Percentiles rank a stretch among this genome's conserved stretches.
These are phyloP conservation scores for Diacarnus erythraeanus DNA, from an alignment of 37 sponge, comb jelly and placozoan genomes.

Conservation along the genomic window DNA sequence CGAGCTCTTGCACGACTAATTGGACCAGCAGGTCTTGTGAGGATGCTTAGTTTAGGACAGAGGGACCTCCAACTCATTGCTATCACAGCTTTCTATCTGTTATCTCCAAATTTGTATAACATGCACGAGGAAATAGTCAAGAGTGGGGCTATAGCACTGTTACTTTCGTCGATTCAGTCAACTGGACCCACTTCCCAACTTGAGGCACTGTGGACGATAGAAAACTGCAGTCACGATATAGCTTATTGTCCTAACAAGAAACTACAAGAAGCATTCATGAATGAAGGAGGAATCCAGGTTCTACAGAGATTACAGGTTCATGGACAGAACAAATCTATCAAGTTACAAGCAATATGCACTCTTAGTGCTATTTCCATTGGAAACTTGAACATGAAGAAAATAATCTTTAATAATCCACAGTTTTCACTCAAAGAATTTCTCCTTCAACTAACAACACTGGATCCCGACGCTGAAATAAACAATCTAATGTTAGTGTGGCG, in stretches of 20 bases:
- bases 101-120: slow-evolving; percentile 21
- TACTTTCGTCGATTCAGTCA: slow-evolving; percentile 4
- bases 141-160: slow-evolving; percentile 4
- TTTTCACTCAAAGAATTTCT: slow-evolving; percentile 15
- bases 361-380: slow-evolving; percentile 22
- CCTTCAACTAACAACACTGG: background rate
- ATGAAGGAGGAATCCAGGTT: slow-evolving; percentile 7
- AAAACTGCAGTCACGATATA: slow-evolving; percentile 19
- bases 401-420: background rate
- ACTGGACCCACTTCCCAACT: background rate
- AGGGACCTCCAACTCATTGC: slow-evolving; percentile 8
- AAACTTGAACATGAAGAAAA: background rate
- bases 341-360: slow-evolving; percentile 17
- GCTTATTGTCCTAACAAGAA: slow-evolving; percentile 20
- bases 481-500: background rate
- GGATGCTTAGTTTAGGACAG: slow-evolving; percentile 3
- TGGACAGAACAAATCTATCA: background rate
- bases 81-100: slow-evolving; percentile 3
- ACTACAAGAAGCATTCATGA: slow-evolving; percentile 2
- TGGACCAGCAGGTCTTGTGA: slow-evolving; percentile 16
- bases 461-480: background rate
- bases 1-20: slow-evolving; percentile 26
- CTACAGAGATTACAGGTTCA: slow-evolving; percentile 12
- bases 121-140: slow-evolving; percentile 17
- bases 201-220: slow-evolving; percentile 18